Percentiles rank a stretch among this genome's conserved stretches.
Evolutionary conservation across 2,113 vertebrate genomes (phyloP).

Genomic region (Eulemur rufifrons): DNA sequence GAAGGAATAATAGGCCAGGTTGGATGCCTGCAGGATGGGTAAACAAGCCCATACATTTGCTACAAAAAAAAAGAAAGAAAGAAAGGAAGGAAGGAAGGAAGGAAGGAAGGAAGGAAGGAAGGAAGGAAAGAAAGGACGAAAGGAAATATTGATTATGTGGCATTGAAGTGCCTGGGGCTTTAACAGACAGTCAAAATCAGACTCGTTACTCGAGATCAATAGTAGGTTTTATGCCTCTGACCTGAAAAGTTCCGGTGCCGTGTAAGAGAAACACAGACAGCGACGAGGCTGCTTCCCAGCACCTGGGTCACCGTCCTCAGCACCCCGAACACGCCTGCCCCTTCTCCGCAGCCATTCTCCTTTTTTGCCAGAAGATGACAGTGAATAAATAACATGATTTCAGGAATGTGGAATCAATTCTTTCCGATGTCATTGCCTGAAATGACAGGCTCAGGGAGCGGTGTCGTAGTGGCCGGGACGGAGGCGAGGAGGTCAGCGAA

Average conservation of each 20-base stretch:
- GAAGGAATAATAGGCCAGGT: slow-evolving; percentile 58
- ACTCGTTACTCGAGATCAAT: slow-evolving; percentile 75
- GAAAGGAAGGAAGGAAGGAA: too few species aligned
- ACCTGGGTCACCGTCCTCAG: background rate
- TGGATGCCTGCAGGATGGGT: slow-evolving; percentile 69
- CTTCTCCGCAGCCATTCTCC: slow-evolving; percentile 25
- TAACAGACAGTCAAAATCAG: slow-evolving; percentile 79
- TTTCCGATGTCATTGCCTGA: background rate
- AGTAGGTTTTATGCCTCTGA: slow-evolving; percentile 78
- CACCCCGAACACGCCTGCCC: slow-evolving; percentile 10
- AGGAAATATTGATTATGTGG: slow-evolving; percentile 80
- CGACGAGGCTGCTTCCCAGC: background rate
- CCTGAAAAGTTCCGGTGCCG: slow-evolving; percentile 51
- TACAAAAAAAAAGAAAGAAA: slow-evolving; percentile 29
- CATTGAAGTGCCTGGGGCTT: slow-evolving; percentile 74
- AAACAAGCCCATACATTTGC: slow-evolving; percentile 70
- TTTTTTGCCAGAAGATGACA: slow-evolving; percentile 33
- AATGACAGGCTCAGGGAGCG: background rate
- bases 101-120: too few species aligned
- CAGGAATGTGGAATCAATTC: background rate
- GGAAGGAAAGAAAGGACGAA: slow-evolving; percentile 29
- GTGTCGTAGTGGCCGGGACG: background rate
- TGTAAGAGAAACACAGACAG: slow-evolving; percentile 65
- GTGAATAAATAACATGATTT: background rate
- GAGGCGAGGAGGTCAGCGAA: background rate